These are phyloP conservation scores for Calameuta pallipes DNA, from an alignment of 2,888 invertebrate species.

Conservation along the genomic window DNA sequence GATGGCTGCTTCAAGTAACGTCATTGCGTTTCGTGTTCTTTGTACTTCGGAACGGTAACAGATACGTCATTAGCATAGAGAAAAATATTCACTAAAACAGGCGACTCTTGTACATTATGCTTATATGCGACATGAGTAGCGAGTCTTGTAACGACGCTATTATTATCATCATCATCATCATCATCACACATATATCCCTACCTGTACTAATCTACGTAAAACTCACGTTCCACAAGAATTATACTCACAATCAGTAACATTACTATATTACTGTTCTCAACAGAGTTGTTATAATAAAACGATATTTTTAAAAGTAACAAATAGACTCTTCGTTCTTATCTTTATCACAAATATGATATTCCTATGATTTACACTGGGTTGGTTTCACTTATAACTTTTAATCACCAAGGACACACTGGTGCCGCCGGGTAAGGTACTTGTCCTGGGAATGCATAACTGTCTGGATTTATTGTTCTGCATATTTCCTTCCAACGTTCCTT, in stretches of 20 bases:
- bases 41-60: neutral
- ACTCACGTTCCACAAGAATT: slow-evolving; percentile 35
- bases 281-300: slow-evolving; percentile 47
- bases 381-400: neutral
- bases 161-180: neutral
- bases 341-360: neutral
- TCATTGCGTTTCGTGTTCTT: neutral
- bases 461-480: slow-evolving; percentile 75
- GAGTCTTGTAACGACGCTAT: neutral
- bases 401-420: slow-evolving; percentile 74
- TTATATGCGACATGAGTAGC: neutral
- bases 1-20: neutral
- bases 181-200: neutral
- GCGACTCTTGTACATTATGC: neutral
- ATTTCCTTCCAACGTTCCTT: slow-evolving; percentile 76
- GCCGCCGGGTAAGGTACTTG: slow-evolving; percentile 69
- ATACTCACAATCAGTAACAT: slow-evolving; percentile 36
- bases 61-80: neutral
- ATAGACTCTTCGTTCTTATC: neutral
- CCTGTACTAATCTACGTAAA: slow-evolving; percentile 5
- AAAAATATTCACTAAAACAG: neutral
- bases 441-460: slow-evolving; percentile 72
- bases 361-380: neutral
- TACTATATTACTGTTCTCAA: slow-evolving; percentile 34
- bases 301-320: slow-evolving; percentile 40